phyloP scores from a whole-genome alignment of 1,140 invertebrate genomes.

The Anastrepha ludens region DNA sequence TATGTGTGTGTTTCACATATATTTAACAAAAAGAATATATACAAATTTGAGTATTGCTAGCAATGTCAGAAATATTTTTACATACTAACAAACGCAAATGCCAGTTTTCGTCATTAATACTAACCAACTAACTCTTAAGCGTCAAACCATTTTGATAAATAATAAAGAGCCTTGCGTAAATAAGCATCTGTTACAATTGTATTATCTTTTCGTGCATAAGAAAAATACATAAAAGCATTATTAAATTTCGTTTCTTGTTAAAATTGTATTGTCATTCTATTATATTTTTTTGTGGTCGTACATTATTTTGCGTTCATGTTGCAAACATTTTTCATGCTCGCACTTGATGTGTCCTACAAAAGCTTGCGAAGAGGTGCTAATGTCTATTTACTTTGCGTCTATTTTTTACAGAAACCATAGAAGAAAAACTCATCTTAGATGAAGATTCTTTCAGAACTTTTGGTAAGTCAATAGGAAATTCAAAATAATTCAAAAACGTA shows the following conservation, averaged over 20 bases:
- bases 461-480: neutral
- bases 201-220: neutral
- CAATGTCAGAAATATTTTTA: neutral
- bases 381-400: neutral
- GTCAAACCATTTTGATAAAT: neutral
- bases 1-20: neutral
- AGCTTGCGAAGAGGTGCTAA: neutral
- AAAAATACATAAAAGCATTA: neutral
- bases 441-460: slow-evolving; percentile 32
- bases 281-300: slow-evolving; percentile 8
- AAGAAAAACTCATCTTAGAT: slow-evolving; percentile 43
- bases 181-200: neutral
- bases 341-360: neutral
- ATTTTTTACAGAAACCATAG: slow-evolving; percentile 44
- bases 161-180: slow-evolving; percentile 16
- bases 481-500: neutral
- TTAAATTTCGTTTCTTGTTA: neutral
- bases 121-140: slow-evolving; percentile 8
- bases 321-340: neutral
- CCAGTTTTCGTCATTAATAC: slow-evolving; percentile 36
- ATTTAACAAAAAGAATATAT: neutral
- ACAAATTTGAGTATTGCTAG: slow-evolving; percentile 10
- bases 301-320: slow-evolving; percentile 2
- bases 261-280: slow-evolving; percentile 3
- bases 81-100: slow-evolving; percentile 28